Evolutionary conservation across 2,113 vertebrate genomes (phyloP), one percentile per base, ranked within the genome.

Genomic region (Gulo gulo): DNA sequence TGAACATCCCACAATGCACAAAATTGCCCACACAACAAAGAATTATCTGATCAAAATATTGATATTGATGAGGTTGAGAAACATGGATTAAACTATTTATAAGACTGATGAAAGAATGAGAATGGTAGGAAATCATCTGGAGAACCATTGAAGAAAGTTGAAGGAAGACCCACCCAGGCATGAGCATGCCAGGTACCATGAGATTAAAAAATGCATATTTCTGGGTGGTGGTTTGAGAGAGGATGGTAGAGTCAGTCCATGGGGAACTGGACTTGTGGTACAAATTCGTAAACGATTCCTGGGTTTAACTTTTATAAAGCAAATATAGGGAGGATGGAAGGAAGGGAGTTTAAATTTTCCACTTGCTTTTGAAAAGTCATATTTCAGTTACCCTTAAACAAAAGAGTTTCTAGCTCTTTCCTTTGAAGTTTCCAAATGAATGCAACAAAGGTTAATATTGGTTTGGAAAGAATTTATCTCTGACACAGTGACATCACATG

Each of bases 341-440:
- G 23, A 94, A 59, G 23, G 12, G 34, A 42, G 80, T 71, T 69
- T 85, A 95, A 71, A 24, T 93, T 93, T 81, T 65, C 86, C 39
- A 55, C 45, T 91, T 80, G n/a, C 15, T 93, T 96, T 96, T 80
- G 59, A 42, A 92, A 93, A 88, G 31, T 83, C 31, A 55, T 2
- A 4, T 47, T 96, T 82, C 21, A 50, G 20, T 67, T 71, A 71
- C 4, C 29, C 81, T 67, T 74, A 73, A 92, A 50, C 7, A 74
- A 34, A 50, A 80, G n/a, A 73, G 3, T 65, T 79, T 73, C 34
- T 73, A 45, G 9, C 55, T 61, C 29, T 86, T 82, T 57, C 45
- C 18, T 71, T 50, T 2, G 1, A 87, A 47, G 50, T 79, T 59
- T 90, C 21, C 36, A 86, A 85, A 45, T 83, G 34, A 96, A 34